Evolutionary conservation across 1,140 invertebrate species (phyloP).

Genomic region (Cydia fagiglandana): DNA sequence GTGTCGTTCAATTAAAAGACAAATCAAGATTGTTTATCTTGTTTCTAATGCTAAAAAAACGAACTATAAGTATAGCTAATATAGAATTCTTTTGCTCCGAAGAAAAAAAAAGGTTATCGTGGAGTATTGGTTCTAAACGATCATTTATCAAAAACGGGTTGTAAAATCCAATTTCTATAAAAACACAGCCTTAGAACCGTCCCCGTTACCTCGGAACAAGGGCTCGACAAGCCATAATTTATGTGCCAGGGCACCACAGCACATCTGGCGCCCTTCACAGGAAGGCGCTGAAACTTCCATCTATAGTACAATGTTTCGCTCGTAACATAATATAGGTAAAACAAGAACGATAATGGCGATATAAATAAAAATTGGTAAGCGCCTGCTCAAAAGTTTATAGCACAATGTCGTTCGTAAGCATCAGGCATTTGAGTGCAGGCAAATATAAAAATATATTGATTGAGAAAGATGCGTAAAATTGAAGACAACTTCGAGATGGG

Average conservation of each 20-base stretch:
- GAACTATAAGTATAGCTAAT: too few species aligned
- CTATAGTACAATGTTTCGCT: constrained; percentile 26
- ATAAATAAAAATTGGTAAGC: background rate
- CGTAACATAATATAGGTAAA: background rate
- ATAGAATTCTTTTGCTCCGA: too few species aligned
- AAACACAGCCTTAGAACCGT: constrained; percentile 5
- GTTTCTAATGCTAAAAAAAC: too few species aligned
- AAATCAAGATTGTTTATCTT: too few species aligned
- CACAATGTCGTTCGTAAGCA: background rate
- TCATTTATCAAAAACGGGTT: too few species aligned
- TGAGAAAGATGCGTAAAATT: too few species aligned
- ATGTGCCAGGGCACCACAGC: constrained; percentile 51
- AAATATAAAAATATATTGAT: too few species aligned
- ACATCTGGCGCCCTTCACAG: constrained; percentile 58
- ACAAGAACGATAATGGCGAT: background rate
- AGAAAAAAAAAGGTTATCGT: too few species aligned
- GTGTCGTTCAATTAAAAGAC: too few species aligned
- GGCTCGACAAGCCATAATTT: constrained; percentile 62
- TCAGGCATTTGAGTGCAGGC: too few species aligned
- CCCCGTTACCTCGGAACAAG: constrained; percentile 41
- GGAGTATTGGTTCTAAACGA: too few species aligned
- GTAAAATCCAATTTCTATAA: background rate
- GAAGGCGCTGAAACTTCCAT: constrained; percentile 32
- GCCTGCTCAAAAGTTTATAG: constrained; percentile 12
- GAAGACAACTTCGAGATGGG: too few species aligned